Evolutionary conservation across 2,888 invertebrate genomes (phyloP), one percentile per base, ranked within the genome.

Genomic region (Limnephilus rhombicus): DNA sequence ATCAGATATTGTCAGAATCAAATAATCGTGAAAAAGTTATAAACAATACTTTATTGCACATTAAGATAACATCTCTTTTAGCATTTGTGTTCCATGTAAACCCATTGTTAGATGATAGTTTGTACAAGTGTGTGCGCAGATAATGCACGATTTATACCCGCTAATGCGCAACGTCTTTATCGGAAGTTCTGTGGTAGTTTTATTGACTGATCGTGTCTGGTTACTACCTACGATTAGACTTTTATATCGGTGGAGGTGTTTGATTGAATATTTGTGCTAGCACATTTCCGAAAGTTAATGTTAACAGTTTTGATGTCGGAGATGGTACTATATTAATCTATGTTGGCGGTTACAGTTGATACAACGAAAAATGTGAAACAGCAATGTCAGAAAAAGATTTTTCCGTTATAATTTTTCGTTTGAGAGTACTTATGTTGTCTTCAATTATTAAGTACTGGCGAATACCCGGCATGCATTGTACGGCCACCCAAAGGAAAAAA

Each of bases 1-100:
- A 82, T 49, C 24, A 68, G 68, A 68, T 68, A n/a, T 68, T 68
- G 29, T 53, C 41, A 4, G 68, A 9, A 83, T 81, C 87, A 81
- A 92, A 80, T 89, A 88, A 91, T 92, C 92, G 92, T 92, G 92
- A 89, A 92, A 92, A 92, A 90, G 92, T 90, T 92, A 92, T 92
- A 92, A 92, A 92, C 85, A 89, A 88, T 85, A 80, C 87, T 92
- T 92, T 92, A 92, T 90, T 92, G 90, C 92, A 88, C 92, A 92
- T 92, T 92, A 92, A 92, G 92, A 92, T 92, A 90, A 92, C 90
- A 92, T 92, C 92, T 92, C 90, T 90, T 90, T 92, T 92, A 92
- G 92, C 89, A 92, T 92, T 91, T 91, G 24, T 68, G 89, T 89
- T 87, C 80, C 68, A 37, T 68, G 88, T 91, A 53, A 85, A 89